phyloP scores from a whole-genome alignment of 2,113 vertebrate species.

The Solenodon paradoxus region DNA sequence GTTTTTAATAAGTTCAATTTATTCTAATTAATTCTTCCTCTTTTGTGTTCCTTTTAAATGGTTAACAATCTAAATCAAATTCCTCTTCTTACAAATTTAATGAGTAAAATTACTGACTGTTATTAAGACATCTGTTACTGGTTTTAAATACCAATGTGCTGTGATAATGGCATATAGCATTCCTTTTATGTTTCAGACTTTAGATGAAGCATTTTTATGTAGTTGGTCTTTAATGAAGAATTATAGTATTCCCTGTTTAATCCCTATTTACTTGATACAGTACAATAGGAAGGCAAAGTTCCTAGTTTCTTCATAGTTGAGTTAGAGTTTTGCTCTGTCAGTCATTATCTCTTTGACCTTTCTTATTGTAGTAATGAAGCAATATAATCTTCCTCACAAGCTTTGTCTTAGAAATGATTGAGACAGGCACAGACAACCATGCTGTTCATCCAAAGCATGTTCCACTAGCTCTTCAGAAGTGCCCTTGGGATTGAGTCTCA shows the following conservation, averaged over 20 bases:
- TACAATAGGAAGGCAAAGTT: background rate
- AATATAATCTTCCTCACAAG: background rate
- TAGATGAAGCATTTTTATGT: background rate
- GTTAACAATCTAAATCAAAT: background rate
- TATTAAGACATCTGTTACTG: background rate
- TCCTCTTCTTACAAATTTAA: background rate
- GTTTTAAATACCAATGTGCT: too few species aligned
- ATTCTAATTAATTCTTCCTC: background rate
- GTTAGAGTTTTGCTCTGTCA: background rate
- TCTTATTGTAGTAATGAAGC: background rate
- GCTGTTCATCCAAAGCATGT: background rate
- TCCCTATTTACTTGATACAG: background rate
- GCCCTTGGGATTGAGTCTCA: fast-evolving
- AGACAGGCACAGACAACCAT: background rate
- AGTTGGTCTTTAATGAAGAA: background rate
- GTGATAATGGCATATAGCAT: fast-evolving
- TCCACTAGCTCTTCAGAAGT: background rate
- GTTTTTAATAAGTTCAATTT: background rate
- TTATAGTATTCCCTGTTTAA: background rate
- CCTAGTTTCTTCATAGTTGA: background rate
- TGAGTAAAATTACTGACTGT: background rate
- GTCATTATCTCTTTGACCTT: background rate
- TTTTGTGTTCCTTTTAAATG: background rate
- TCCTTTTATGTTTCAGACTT: background rate
- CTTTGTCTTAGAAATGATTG: background rate